A percentile compares a stretch with the other conserved stretches of the same genome.
These are phyloP conservation scores for Ceratosolen solmsi DNA, from an alignment of 1,140 invertebrate species.

Conservation along the genomic window DNA sequence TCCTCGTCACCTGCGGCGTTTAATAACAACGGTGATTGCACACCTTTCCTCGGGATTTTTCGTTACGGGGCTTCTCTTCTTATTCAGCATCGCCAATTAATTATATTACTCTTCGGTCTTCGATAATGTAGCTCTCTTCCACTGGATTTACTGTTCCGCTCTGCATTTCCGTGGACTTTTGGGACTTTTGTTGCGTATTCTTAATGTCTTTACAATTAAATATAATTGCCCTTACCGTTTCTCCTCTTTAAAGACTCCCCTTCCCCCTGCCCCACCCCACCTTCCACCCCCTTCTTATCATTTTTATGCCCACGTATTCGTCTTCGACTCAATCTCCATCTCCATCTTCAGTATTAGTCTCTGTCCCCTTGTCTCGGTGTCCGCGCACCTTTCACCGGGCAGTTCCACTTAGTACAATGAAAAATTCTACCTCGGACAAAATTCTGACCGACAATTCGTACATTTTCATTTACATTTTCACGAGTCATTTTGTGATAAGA, in stretches of 20 bases:
- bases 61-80: not conserved
- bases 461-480: not conserved
- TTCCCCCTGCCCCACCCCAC: not conserved
- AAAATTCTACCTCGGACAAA: not conserved
- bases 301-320: not conserved
- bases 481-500: not conserved
- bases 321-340: too few relatives aligned
- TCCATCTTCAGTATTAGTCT: not conserved
- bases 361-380: too few relatives aligned
- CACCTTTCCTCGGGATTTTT: not conserved
- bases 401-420: not conserved
- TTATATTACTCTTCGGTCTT: not conserved
- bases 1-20: not conserved
- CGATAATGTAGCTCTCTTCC: not conserved
- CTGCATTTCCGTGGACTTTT: too few relatives aligned
- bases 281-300: not conserved
- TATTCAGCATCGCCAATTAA: not conserved
- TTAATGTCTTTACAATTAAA: slow-evolving; percentile 11
- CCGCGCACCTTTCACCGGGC: not conserved
- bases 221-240: slow-evolving; percentile 4
- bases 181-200: not conserved
- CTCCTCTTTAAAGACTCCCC: not conserved
- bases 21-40: not conserved
- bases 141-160: not conserved
- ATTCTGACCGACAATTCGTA: not conserved